phyloP scores from a whole-genome alignment of 2,113 vertebrate species.

The Ctenodactylus gundi region DNA sequence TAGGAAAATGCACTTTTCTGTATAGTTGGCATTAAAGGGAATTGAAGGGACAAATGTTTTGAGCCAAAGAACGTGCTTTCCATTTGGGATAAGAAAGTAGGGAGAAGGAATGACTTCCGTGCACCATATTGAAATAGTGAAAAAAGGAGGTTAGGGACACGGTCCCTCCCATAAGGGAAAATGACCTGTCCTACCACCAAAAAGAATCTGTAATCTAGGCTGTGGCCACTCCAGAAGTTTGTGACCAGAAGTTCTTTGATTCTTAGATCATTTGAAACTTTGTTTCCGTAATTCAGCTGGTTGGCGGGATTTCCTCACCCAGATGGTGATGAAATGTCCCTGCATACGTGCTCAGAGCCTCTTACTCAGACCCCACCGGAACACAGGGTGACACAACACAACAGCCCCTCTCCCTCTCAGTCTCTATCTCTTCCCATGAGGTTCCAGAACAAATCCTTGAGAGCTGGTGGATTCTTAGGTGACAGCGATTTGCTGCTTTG shows the following conservation, averaged over 20 bases:
- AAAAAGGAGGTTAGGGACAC: background rate
- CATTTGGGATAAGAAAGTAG: background rate
- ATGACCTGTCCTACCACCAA: too few relatives aligned
- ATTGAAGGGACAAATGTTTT: background rate
- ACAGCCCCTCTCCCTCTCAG: too few relatives aligned
- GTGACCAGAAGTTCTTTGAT: background rate
- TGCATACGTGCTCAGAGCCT: background rate
- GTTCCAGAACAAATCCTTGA: background rate
- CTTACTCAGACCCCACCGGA: background rate
- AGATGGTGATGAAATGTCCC: background rate
- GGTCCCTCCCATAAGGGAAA: rapidly evolving
- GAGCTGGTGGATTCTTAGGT: background rate
- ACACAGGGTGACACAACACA: background rate
- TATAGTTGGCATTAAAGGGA: background rate
- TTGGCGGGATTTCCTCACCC: background rate
- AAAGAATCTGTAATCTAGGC: background rate
- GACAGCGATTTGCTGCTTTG: background rate
- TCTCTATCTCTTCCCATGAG: rapidly evolving
- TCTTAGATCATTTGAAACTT: background rate
- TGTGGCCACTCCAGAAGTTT: background rate
- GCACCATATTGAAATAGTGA: rapidly evolving
- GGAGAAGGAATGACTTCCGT: background rate
- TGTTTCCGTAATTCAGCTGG: background rate
- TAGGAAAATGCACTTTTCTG: background rate
- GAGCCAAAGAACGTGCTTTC: background rate